Evolutionary conservation across 1,140 invertebrate genomes (phyloP), one percentile per base, ranked within the genome.

Genomic region (Mya arenaria): DNA sequence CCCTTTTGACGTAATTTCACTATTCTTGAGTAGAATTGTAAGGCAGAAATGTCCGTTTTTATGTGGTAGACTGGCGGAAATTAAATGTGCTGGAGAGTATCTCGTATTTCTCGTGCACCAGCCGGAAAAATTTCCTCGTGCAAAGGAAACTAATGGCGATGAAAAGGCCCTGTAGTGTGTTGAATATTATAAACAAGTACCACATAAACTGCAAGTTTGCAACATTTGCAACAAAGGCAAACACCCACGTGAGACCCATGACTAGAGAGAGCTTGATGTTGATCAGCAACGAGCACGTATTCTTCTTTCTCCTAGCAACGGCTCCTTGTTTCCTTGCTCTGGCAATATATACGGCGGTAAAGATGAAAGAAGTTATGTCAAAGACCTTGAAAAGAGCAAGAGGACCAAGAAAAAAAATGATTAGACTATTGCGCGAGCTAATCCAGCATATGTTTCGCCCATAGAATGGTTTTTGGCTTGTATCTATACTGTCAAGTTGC

Each of bases 231-330:
- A 89, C 44, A 41, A 92, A 91, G 8, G 87, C 91, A 37, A 90
- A 83, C 1, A 88, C 79, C 92, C 91, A 92, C 10, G 91, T 91
- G 23, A 92, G 78, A 8, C 91, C 92, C 84, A 92, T 88, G n/a
- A 92, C 86, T 0, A 88, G 52, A 5, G 90, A 87, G 58, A 95
- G 87, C 28, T 94, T 91, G 19, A 94, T 85, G 88, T 95, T 95
- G 32, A 95, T 91, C 30, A 82, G 89, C 88, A 89, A 93, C n/a
- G 44, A 86, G 81, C 71, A 48, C 13, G 68, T 63, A 39, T 81
- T 72, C 8, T 75, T 82, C 28, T 74, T 82, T n/a, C 65, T 75
- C 8, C 83, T 44, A 1, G 25, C 36, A 15, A 73, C 75, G 19
- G 55, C 79, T 10, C 79, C 52, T 19, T 80, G 34, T n/a, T 34